Percentiles rank a stretch among this genome's conserved stretches.
phyloP scores from a whole-genome alignment of 2,888 invertebrate species.

The Augochlorella aurata region DNA sequence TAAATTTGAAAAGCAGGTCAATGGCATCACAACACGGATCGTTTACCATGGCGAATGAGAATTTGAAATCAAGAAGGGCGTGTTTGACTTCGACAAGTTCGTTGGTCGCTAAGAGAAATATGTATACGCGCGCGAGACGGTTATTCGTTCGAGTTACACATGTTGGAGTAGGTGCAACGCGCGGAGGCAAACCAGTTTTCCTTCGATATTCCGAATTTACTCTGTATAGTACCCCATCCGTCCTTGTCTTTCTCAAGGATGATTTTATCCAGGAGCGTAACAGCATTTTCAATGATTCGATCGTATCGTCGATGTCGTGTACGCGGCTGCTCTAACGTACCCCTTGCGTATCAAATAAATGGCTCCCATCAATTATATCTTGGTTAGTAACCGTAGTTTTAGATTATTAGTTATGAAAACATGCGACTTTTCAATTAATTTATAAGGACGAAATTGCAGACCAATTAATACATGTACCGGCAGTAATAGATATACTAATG shows the following conservation, averaged over 20 bases:
- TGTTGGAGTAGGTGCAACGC: slow-evolving; percentile 49
- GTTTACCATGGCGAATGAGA: slow-evolving; percentile 23
- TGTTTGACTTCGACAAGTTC: slow-evolving; percentile 23
- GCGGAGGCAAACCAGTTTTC: slow-evolving; percentile 62
- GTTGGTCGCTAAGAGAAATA: slow-evolving; percentile 22
- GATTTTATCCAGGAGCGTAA: slow-evolving; percentile 42
- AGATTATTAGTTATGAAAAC: not conserved
- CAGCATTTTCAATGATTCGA: slow-evolving; percentile 18
- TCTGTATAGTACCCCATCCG: slow-evolving; percentile 38
- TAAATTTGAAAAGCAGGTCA: slow-evolving; percentile 53
- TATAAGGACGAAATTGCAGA: not conserved
- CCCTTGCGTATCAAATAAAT: not conserved
- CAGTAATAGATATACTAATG: not conserved
- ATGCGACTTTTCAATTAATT: not conserved
- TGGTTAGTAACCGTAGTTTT: not conserved
- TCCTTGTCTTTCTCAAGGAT: slow-evolving; percentile 57
- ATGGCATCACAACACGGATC: slow-evolving; percentile 8
- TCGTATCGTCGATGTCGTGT: not conserved
- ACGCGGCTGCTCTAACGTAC: too few species aligned
- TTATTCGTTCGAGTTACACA: slow-evolving; percentile 40
- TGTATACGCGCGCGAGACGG: slow-evolving; percentile 18
- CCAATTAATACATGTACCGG: not conserved
- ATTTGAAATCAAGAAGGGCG: slow-evolving; percentile 20
- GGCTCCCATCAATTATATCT: not conserved
- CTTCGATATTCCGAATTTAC: slow-evolving; percentile 59